These are phyloP conservation scores for Parnassius glacialis DNA, from an alignment of 2,888 invertebrate species.

Conservation along the genomic window DNA sequence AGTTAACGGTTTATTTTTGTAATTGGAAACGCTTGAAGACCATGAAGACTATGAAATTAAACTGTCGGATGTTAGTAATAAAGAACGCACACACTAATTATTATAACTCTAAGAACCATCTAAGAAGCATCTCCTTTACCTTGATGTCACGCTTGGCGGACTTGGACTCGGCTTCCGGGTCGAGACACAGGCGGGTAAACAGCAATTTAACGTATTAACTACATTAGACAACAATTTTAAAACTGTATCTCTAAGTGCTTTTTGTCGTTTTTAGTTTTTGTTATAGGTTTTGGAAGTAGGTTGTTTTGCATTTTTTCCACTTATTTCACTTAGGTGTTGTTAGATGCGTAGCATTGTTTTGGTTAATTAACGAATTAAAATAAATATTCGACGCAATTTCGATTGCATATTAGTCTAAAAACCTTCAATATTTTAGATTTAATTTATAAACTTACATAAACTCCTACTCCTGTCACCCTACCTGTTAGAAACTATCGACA, in stretches of 20 bases:
- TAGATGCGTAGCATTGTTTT: too few relatives aligned
- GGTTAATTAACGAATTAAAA: too few relatives aligned
- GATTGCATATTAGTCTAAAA: too few relatives aligned
- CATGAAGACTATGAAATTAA: background rate
- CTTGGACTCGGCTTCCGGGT: conserved; percentile 38
- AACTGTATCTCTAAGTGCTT: conserved; percentile 12
- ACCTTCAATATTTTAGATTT: too few relatives aligned
- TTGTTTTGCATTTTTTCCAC: too few relatives aligned
- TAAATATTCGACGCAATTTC: too few relatives aligned
- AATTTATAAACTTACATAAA: too few relatives aligned
- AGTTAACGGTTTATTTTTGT: too few relatives aligned
- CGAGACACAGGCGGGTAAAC: conserved; percentile 14
- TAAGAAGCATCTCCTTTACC: conserved; percentile 19
- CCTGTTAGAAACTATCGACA: too few relatives aligned
- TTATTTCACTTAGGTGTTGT: too few relatives aligned
- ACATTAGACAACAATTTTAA: conserved; percentile 7
- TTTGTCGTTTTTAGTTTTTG: conserved; percentile 19
- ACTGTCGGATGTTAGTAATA: conserved; percentile 13
- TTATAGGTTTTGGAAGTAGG: background rate
- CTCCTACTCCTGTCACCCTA: too few relatives aligned
- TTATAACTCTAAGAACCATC: conserved; percentile 10
- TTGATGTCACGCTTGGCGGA: conserved; percentile 38
- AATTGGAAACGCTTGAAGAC: background rate
- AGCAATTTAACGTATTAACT: conserved; percentile 22
- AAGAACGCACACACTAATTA: conserved; percentile 20